Evolutionary conservation across 2,113 vertebrate species (phyloP), one percentile per base, ranked within the genome.

Genomic region (Pedetes capensis): DNA sequence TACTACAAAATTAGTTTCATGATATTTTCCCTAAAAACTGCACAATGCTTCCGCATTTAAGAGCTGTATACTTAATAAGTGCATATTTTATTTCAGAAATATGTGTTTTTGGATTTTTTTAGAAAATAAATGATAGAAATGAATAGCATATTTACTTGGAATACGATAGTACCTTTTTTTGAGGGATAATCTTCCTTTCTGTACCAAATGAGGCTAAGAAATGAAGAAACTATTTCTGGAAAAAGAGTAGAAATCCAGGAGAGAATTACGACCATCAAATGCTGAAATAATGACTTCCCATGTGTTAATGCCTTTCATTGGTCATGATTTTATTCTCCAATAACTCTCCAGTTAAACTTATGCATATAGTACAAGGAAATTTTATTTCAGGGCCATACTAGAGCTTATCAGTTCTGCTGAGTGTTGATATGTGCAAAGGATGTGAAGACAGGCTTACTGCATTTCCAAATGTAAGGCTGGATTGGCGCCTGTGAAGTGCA

Each of bases 51-150:
- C 7, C 16, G 39, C 37, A 37, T 66, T 71, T 18, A 92, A 82
- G 63, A 87, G 17, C 34, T 94, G 6, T 9, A 68, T 17, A 32
- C 32, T 87, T 23, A 8, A n/a, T n/a, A n/a, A n/a, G n/a, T n/a
- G 9, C 4, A 72, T 66, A 78, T 92, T 94, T 95, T 83, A 87
- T 87, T 92, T 82, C 27, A 87, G 23, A 95, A 78, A 87, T 82
- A 42, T 2, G 16, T 85, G 32, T 49, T n/a, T 6, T 51, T 16
- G 13, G 9, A 69, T 64, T 72, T 94, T 89, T 42, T 79, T 23
- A 78, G 78, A 83, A 59, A 3, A 78, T 61, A 44, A 63, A n/a
- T n/a, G 12, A 59, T 42, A 88, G 34, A 75, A 91, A 93, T 16
- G 2, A 23, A 64, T 2, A 71, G 3, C 7, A 32, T 64, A 12